Conservation (phyloP, 1,140 invertebrate species). For the Teleopsis dalmanni region DNA sequence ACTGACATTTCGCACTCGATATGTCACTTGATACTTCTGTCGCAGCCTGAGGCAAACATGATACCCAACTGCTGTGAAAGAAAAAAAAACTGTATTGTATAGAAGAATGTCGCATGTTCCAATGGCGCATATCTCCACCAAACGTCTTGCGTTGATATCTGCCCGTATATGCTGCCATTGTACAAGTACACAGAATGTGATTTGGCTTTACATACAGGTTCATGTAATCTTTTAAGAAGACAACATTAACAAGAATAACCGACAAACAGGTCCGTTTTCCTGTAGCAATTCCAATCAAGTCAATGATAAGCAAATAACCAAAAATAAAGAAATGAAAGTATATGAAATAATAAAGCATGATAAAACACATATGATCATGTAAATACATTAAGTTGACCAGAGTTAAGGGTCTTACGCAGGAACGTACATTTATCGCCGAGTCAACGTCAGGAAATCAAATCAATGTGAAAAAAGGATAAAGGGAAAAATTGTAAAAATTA, state of each 20-base stretch:
- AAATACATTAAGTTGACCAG: neutral
- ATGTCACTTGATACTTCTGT: constrained; percentile 40
- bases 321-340: neutral
- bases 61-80: neutral
- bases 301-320: constrained; percentile 11
- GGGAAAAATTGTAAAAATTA: constrained; percentile 15
- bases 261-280: constrained; percentile 9
- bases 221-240: constrained; percentile 42
- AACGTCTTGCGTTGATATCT: no score
- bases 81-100: constrained; percentile 1
- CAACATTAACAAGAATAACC: constrained; percentile 7
- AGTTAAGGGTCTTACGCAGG: neutral
- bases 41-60: constrained; percentile 1
- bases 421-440: constrained; percentile 18
- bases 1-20: constrained; percentile 45
- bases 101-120: constrained; percentile 3
- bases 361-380: no score
- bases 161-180: neutral
- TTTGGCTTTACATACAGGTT: constrained; percentile 43
- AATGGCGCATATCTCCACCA: neutral
- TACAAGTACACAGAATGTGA: constrained; percentile 19
- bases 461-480: constrained; percentile 38
- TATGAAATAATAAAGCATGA: neutral
- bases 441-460: neutral
- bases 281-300: neutral